These are phyloP conservation scores for Ormia ochracea DNA, from an alignment of 2,888 invertebrate genomes.

Conservation along the genomic window DNA sequence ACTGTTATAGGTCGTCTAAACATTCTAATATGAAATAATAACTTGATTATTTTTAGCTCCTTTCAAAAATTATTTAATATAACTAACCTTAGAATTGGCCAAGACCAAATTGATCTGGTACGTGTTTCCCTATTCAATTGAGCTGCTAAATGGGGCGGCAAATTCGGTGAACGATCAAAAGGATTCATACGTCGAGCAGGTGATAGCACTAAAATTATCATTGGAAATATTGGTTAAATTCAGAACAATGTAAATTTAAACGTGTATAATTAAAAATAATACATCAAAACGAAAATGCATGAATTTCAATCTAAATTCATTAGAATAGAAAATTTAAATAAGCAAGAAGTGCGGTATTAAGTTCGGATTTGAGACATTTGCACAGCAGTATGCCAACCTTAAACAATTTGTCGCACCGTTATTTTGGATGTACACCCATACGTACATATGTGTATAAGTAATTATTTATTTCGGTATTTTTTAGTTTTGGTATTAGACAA, in stretches of 20 bases:
- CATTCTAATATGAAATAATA: constrained; percentile 57
- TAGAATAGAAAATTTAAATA: too few relatives aligned
- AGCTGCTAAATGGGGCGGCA: constrained; percentile 70
- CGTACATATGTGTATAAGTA: too few relatives aligned
- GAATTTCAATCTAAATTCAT: too few relatives aligned
- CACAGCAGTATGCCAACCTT: too few relatives aligned
- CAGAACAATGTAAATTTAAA: background rate
- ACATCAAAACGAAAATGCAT: too few relatives aligned
- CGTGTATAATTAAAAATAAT: too few relatives aligned
- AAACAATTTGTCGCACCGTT: too few relatives aligned
- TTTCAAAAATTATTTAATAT: background rate
- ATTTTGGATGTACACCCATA: too few relatives aligned
- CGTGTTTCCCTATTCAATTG: constrained; percentile 64
- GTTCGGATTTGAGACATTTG: too few relatives aligned
- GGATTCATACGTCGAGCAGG: constrained; percentile 73
- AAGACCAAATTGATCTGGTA: constrained; percentile 68
- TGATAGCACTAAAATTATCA: constrained; percentile 66
- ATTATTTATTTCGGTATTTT: too few relatives aligned
- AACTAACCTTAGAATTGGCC: constrained; percentile 68
- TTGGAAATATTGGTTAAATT: background rate
- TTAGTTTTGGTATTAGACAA: too few relatives aligned
- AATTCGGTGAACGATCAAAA: constrained; percentile 74
- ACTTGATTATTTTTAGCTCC: background rate
- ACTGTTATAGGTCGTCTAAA: constrained; percentile 65
- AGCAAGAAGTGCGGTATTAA: too few relatives aligned